Conservation (phyloP, 2,113 vertebrate species). For the Nycticryphes semicollaris region DNA sequence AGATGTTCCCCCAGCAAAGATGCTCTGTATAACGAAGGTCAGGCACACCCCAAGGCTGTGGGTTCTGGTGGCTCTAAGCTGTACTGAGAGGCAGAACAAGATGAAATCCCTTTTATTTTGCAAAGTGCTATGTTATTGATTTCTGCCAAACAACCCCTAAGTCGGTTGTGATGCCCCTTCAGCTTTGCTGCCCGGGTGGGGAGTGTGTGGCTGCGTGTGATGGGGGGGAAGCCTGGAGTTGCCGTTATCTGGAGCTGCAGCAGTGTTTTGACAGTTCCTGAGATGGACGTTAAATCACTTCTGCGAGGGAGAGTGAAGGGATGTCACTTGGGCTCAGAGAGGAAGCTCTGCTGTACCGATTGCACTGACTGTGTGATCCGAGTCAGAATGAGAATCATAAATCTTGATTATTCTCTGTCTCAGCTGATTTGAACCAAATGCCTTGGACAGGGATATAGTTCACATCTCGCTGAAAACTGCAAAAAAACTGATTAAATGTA, state of each 20-base stretch:
- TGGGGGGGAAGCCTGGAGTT: fast-evolving
- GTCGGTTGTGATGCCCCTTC: not conserved
- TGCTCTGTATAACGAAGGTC: not conserved
- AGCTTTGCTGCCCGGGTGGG: not conserved
- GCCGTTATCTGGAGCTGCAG: constrained; percentile 14
- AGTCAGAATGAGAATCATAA: constrained; percentile 75
- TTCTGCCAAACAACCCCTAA: not conserved
- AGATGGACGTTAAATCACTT: constrained; percentile 42
- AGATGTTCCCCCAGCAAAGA: not conserved
- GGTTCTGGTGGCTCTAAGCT: not conserved
- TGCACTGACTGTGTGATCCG: constrained; percentile 45
- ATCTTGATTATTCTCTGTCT: constrained; percentile 81
- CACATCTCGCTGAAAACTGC: constrained; percentile 72
- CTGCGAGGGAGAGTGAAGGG: constrained; percentile 17
- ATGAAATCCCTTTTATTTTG: not conserved
- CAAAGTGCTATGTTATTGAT: not conserved
- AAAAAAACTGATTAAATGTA: constrained; percentile 76
- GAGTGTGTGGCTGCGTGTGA: fast-evolving
- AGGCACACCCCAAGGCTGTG: not conserved
- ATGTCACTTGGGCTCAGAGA: constrained; percentile 9
- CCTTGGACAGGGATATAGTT: constrained; percentile 70
- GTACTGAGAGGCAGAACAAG: not conserved
- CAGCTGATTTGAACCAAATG: constrained; percentile 76
- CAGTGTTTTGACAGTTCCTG: not conserved
- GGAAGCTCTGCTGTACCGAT: constrained; percentile 26